Evolutionary conservation across 2,888 invertebrate species (phyloP).

Genomic region (Kryphioiulus occultus): DNA sequence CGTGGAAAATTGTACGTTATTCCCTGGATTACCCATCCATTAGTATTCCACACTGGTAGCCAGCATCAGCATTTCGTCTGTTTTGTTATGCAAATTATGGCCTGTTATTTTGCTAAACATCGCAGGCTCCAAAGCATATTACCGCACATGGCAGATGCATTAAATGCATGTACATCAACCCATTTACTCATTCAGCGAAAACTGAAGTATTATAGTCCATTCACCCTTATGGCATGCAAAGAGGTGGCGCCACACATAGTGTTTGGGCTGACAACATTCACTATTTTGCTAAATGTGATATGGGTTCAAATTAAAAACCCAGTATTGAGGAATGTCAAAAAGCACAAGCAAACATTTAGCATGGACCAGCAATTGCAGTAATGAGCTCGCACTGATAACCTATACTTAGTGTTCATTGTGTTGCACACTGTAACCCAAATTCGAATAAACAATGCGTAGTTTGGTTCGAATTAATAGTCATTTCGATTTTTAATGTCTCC

Average conservation of each 20-base stretch:
- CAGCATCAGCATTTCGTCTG: neutral
- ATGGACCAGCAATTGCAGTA: neutral
- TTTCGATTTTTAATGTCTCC: neutral
- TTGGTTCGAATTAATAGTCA: neutral
- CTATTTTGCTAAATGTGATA: neutral
- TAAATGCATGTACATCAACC: neutral
- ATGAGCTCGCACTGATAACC: neutral
- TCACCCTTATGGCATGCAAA: neutral
- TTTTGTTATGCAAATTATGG: slow-evolving; percentile 4
- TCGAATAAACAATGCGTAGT: neutral
- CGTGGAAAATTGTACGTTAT: neutral
- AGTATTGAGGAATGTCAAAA: neutral
- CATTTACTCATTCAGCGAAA: neutral
- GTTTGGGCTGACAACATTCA: neutral
- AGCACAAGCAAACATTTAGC: neutral
- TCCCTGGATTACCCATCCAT: neutral
- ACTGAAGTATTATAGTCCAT: neutral
- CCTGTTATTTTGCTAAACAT: neutral
- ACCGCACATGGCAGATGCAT: neutral
- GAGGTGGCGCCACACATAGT: neutral
- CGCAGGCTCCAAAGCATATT: neutral
- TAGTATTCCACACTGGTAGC: neutral
- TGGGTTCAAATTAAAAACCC: neutral
- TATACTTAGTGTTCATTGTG: neutral
- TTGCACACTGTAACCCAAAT: neutral